These are phyloP conservation scores for Palythoa heliodiscus DNA, from an alignment of 92 coral and sea anemone species.

Conservation along the genomic window DNA sequence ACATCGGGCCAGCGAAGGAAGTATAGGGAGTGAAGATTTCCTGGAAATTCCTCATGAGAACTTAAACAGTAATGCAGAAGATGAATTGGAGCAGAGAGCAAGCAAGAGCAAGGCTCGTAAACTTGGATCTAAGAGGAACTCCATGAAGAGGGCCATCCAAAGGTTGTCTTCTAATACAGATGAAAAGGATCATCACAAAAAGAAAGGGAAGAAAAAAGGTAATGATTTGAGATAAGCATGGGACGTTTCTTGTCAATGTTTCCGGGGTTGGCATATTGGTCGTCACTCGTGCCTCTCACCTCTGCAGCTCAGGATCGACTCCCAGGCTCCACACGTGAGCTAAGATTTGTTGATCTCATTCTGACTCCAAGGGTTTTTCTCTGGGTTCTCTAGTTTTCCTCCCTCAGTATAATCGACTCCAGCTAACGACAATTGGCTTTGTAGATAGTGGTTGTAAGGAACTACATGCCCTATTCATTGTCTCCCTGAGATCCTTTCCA, in stretches of 20 bases:
- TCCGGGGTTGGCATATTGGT: no score
- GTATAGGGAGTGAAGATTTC: conserved; percentile 67
- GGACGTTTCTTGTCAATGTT: background rate
- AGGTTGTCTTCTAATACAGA: conserved; percentile 22
- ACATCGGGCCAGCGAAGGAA: conserved; percentile 69
- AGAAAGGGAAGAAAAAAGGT: conserved; percentile 45
- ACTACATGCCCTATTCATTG: no score
- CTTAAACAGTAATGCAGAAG: conserved; percentile 76
- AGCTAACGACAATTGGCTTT: no score
- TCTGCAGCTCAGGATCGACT: no score
- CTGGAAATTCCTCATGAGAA: conserved; percentile 56
- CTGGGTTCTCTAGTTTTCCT: no score
- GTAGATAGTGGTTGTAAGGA: no score
- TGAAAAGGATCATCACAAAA: conserved; percentile 23
- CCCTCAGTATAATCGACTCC: no score
- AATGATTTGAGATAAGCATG: background rate
- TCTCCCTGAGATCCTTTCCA: no score
- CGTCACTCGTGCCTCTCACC: no score
- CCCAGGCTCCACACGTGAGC: no score
- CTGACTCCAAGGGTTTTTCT: no score
- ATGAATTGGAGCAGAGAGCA: conserved; percentile 57
- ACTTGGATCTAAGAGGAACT: background rate
- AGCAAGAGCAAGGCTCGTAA: conserved; percentile 25
- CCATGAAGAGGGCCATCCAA: conserved; percentile 26
- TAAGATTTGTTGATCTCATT: no score